Evolutionary conservation across 2,797 vertebrate species (phyloP).

Genomic region (Myiothlypis coronata): DNA sequence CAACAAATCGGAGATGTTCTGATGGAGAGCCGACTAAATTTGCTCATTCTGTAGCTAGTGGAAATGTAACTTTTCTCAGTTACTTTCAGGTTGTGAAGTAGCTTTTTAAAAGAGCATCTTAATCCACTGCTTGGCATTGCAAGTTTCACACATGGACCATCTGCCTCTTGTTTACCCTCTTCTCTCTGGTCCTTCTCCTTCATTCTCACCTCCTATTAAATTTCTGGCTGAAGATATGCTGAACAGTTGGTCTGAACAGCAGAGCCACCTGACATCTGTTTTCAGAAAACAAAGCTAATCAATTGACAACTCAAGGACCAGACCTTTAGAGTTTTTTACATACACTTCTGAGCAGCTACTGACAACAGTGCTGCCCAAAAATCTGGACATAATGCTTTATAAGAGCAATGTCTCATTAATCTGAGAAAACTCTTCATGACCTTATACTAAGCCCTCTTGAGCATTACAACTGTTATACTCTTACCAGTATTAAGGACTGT

Average conservation of each 20-base stretch:
- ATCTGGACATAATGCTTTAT: neutral
- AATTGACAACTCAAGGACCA: neutral
- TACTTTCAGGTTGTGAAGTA: neutral
- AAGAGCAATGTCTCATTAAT: neutral
- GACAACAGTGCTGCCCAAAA: neutral
- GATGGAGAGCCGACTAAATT: neutral
- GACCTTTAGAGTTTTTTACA: neutral
- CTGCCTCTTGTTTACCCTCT: conserved; percentile 39
- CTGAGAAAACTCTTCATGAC: neutral
- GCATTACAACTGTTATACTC: neutral
- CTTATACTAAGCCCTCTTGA: neutral
- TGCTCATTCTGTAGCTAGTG: neutral
- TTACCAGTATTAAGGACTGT: neutral
- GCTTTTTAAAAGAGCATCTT: conserved; percentile 31
- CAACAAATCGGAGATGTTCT: neutral
- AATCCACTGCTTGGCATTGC: conserved; percentile 2
- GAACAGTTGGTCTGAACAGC: conserved; percentile 43
- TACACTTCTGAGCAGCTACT: neutral
- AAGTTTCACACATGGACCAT: conserved; percentile 20
- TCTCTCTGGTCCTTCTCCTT: conserved; percentile 16
- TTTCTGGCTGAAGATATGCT: conserved; percentile 44
- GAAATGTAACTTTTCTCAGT: neutral
- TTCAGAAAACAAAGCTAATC: conserved; percentile 27
- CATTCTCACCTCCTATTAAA: conserved; percentile 45
- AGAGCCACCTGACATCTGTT: conserved; percentile 38